Percentiles rank a stretch among this genome's conserved stretches.
phyloP scores from a whole-genome alignment of 2,113 vertebrate genomes.

The Misgurnus mizolepis region DNA sequence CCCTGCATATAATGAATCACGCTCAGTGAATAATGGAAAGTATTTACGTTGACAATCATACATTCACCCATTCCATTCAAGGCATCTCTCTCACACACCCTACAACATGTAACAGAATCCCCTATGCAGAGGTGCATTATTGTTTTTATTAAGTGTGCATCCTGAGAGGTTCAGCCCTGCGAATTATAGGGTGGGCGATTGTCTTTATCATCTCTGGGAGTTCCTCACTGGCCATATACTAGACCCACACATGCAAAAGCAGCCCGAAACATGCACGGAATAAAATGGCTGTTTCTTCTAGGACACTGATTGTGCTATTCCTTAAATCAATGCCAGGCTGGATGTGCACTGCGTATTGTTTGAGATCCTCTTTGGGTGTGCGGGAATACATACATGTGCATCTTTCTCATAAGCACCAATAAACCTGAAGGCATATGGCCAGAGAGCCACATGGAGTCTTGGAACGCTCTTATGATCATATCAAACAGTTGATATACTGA shows the following conservation, averaged over 20 bases:
- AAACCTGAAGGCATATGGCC: constrained; percentile 38
- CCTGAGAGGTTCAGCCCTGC: constrained; percentile 45
- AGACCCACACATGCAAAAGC: constrained; percentile 21
- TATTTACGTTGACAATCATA: constrained; percentile 5
- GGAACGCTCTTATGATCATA: constrained; percentile 22
- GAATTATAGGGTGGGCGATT: constrained; percentile 19
- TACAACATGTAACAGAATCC: constrained; percentile 37
- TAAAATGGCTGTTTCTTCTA: background rate
- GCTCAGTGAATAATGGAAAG: background rate
- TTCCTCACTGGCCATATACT: constrained; percentile 34
- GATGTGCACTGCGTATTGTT: background rate
- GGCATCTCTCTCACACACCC: constrained; percentile 1
- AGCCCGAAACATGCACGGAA: constrained; percentile 6
- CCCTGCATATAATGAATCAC: constrained; percentile 7
- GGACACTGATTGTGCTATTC: constrained; percentile 6
- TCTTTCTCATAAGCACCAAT: constrained; percentile 44
- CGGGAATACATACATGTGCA: background rate
- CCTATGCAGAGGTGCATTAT: constrained; percentile 33
- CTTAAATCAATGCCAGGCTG: background rate
- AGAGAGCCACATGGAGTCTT: constrained; percentile 31
- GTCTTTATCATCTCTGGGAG: constrained; percentile 28
- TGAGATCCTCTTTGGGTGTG: background rate
- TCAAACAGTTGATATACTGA: background rate
- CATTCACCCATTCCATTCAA: background rate
- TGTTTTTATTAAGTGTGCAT: constrained; percentile 42